These are phyloP conservation scores for Homarus gammarus DNA, from an alignment of 2,888 invertebrate genomes.

Conservation along the genomic window DNA sequence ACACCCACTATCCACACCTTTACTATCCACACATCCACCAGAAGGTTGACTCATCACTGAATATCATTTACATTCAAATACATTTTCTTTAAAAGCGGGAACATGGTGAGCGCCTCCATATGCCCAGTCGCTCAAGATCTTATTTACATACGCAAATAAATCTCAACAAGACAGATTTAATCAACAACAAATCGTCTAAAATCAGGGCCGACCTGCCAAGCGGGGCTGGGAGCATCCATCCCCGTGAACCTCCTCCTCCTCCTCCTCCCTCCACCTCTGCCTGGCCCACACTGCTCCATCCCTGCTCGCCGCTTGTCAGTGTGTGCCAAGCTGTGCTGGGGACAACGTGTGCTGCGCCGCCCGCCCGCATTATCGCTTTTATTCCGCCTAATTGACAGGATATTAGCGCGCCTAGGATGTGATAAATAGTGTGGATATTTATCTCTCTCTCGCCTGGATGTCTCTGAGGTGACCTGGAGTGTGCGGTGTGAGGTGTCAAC, in stretches of 20 bases:
- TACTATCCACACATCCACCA: no score
- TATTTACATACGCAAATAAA: neutral
- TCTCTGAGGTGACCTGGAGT: neutral
- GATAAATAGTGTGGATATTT: conserved; percentile 3
- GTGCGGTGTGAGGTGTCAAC: neutral
- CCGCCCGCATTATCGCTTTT: conserved; percentile 17
- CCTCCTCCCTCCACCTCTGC: conserved; percentile 7
- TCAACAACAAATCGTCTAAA: conserved; percentile 18
- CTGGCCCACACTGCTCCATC: conserved; percentile 3
- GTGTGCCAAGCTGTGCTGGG: conserved; percentile 34
- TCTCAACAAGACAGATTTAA: neutral
- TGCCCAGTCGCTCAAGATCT: neutral
- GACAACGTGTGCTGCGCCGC: conserved; percentile 4
- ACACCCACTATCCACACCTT: no score
- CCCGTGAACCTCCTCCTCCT: conserved; percentile 5
- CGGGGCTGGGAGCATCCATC: neutral
- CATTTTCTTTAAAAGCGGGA: no score
- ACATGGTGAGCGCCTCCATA: no score
- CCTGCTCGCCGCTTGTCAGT: conserved; percentile 39
- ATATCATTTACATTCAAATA: no score
- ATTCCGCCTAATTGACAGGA: conserved; percentile 50
- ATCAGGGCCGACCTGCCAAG: conserved; percentile 14
- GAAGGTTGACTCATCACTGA: no score
- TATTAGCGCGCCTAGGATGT: conserved; percentile 15
- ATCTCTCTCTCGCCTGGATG: neutral